Conservation (phyloP, 35 echinoderm and acorn worm species). For the Holothuria glaberrima region DNA sequence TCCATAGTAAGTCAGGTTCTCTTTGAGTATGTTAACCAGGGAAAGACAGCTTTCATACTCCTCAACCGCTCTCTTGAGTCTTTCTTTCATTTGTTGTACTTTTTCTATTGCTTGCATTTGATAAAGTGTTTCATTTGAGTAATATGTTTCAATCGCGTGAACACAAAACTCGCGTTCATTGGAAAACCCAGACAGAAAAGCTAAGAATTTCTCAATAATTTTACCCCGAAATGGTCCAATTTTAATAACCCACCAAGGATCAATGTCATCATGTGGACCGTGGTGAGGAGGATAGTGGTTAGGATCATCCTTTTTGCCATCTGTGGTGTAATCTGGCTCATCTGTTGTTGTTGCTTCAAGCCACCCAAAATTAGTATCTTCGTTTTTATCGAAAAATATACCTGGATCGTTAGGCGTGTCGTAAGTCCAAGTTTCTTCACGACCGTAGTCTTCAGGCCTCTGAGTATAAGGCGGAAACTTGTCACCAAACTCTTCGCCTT, state of each 20-base stretch:
- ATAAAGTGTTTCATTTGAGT: slow-evolving; percentile 19
- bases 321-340: too few species aligned
- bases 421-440: too few species aligned
- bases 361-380: too few species aligned
- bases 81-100: slow-evolving; percentile 16
- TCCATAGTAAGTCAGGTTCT: neutral
- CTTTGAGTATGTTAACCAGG: neutral
- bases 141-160: neutral
- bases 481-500: neutral
- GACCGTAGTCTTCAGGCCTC: too few species aligned
- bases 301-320: neutral
- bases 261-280: neutral
- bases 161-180: neutral
- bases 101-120: neutral
- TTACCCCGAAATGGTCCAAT: slow-evolving; percentile 24
- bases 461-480: too few species aligned
- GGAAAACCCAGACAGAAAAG: neutral
- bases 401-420: neutral
- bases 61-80: neutral
- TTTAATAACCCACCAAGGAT: slow-evolving; percentile 27
- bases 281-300: neutral
- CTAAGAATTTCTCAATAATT: neutral
- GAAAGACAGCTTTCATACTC: slow-evolving; percentile 10
- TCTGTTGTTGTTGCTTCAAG: neutral
- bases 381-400: neutral